A percentile compares a stretch with the other conserved stretches of the same genome.
Conservation (phyloP, 2,113 vertebrate species). For the Corydoras maculifer region DNA sequence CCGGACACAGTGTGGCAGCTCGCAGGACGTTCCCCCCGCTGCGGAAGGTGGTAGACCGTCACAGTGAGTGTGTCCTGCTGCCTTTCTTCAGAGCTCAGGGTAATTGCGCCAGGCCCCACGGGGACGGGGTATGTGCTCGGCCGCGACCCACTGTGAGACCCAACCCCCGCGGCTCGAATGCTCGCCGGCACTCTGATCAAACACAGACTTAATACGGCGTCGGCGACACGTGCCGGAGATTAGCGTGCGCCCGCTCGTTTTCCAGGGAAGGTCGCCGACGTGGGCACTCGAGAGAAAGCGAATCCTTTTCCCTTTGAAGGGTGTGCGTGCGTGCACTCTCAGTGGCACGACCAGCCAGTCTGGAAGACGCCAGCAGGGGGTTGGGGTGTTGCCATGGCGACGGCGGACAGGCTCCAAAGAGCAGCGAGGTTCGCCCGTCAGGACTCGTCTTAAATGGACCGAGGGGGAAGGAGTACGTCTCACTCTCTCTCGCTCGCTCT, state of each 20-base stretch:
- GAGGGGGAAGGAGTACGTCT: constrained; percentile 49
- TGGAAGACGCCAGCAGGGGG: constrained; percentile 70
- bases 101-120: constrained; percentile 61
- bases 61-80: constrained; percentile 53
- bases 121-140: constrained; percentile 61
- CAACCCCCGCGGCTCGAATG: constrained; percentile 58
- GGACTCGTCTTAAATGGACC: constrained; percentile 66
- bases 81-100: constrained; percentile 56
- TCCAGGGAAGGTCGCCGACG: not conserved
- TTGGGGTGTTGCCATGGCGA: constrained; percentile 74
- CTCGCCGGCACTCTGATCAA: constrained; percentile 39
- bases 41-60: constrained; percentile 57
- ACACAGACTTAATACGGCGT: constrained; percentile 34
- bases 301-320: constrained; percentile 27
- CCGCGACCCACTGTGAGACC: constrained; percentile 58
- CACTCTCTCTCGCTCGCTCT: constrained; percentile 13
- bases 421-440: constrained; percentile 69
- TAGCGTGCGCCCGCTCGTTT: constrained; percentile 5
- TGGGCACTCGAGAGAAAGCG: not conserved
- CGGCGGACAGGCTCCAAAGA: constrained; percentile 69
- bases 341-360: constrained; percentile 68
- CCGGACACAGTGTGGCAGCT: constrained; percentile 7
- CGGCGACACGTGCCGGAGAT: constrained; percentile 12
- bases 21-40: constrained; percentile 1
- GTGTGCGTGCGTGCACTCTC: constrained; percentile 58